These are phyloP conservation scores for Galerucella pusilla DNA, from an alignment of 2,888 invertebrate genomes.

Conservation along the genomic window DNA sequence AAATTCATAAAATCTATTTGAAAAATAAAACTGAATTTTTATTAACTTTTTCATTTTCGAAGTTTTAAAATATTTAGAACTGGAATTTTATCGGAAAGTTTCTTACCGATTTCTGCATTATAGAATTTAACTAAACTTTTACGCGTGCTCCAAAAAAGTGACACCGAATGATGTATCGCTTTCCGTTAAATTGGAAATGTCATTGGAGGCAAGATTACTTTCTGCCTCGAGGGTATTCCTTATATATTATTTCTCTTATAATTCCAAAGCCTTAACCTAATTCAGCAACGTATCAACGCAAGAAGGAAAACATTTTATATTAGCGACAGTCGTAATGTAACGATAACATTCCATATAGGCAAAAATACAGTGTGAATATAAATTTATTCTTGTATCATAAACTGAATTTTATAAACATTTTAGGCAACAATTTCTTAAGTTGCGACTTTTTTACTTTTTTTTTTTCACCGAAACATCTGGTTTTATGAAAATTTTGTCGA, in stretches of 20 bases:
- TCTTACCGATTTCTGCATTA: background rate
- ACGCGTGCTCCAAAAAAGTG: constrained; percentile 33
- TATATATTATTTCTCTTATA: constrained; percentile 38
- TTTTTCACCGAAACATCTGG: background rate
- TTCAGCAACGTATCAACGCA: constrained; percentile 3
- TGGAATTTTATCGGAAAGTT: background rate
- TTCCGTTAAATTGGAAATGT: constrained; percentile 51
- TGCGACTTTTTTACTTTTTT: background rate
- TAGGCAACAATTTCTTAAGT: background rate
- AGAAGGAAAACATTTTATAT: background rate
- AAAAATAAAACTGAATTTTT: background rate
- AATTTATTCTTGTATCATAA: background rate
- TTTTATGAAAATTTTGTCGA: background rate
- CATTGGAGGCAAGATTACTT: constrained; percentile 48
- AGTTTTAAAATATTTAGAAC: background rate
- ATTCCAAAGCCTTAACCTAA: constrained; percentile 17
- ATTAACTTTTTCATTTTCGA: background rate
- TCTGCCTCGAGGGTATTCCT: constrained; percentile 41
- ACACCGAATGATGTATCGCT: constrained; percentile 50
- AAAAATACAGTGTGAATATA: background rate
- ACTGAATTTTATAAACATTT: too few species aligned
- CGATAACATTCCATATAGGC: background rate
- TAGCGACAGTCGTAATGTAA: background rate
- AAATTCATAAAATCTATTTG: background rate
- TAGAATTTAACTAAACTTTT: constrained; percentile 32